phyloP scores from a whole-genome alignment of 2,888 invertebrate genomes.

The Malachius bipustulatus region DNA sequence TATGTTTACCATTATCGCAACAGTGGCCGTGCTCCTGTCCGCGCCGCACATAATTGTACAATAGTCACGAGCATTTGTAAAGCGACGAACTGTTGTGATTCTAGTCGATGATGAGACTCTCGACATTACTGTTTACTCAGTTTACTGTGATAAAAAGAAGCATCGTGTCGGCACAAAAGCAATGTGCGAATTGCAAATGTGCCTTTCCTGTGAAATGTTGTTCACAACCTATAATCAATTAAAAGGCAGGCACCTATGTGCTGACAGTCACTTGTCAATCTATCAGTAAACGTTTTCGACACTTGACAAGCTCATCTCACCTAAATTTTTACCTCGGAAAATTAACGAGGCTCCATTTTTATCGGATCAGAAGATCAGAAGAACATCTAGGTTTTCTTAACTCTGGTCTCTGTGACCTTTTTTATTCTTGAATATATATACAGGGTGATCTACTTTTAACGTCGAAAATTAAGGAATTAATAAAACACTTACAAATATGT shows the following conservation, averaged over 20 bases:
- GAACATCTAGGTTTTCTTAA: too few relatives aligned
- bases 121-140: constrained; percentile 29
- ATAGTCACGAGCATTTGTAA: constrained; percentile 43
- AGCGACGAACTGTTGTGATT: constrained; percentile 5
- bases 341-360: too few relatives aligned
- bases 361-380: too few relatives aligned
- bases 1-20: constrained; percentile 85
- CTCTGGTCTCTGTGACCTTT: too few relatives aligned
- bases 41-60: constrained; percentile 94
- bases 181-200: constrained; percentile 31
- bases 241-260: constrained; percentile 38
- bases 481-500: too few relatives aligned
- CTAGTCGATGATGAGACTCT: constrained; percentile 7
- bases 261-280: constrained; percentile 13
- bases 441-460: too few relatives aligned
- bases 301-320: too few relatives aligned
- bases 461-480: too few relatives aligned
- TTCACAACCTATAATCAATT: constrained; percentile 35
- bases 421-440: too few relatives aligned
- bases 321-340: too few relatives aligned
- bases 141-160: constrained; percentile 38
- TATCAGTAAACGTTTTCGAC: too few relatives aligned
- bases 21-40: constrained; percentile 79
- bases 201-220: constrained; percentile 37
- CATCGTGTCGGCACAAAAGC: constrained; percentile 35